Base-by-base conservation (phyloP, 1,140 invertebrate species). In the Leptinotarsa undecemlineata region DNA sequence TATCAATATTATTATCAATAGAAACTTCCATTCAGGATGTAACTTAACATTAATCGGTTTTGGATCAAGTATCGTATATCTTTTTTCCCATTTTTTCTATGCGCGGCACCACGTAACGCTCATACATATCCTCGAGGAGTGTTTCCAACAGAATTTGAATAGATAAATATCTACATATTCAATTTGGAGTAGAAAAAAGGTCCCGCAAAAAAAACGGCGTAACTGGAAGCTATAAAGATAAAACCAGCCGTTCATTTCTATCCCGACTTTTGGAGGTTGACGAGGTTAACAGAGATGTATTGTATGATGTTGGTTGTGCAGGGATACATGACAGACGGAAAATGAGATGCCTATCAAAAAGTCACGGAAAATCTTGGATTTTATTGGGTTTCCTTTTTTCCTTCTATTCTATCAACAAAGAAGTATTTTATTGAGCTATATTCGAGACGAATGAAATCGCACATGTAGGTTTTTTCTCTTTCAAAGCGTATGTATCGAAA, bases 271-370 rank as follows among this genome's bases (percentile, higher is more conserved):
- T 57, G 17, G 14, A 57, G 51, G 51, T 57, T 57, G 51, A 57
- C 51, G n/a, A 57, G n/a, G 51, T 57, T 57, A 57, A 57, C 51
- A 57, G 51, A 57, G 51, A 57, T 57, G 6, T 57, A 57, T 57
- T 57, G n/a, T 57, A 57, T 19, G n/a, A 57, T 6, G 51, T 15
- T 42, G 33, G 33, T 42, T 42, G 8, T 11, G 33, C 0, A 42
- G 33, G 8, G 0, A 11, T 42, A 42, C 33, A 42, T 42, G 33
- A 42, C 33, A 42, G 33, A 42, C 11, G 33, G 33, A 42, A 42
- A 42, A 42, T 42, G 33, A 42, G 8, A 42, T 42, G 8, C 33
- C 33, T 11, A 42, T 42, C 33, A 42, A 42, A 42, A 42, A 42
- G 33, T 42, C 8, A 42, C 33, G 33, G 2, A 42, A 42, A 42